These are phyloP conservation scores for Apeltes quadracus DNA, from an alignment of 2,113 vertebrate genomes.

Conservation along the genomic window DNA sequence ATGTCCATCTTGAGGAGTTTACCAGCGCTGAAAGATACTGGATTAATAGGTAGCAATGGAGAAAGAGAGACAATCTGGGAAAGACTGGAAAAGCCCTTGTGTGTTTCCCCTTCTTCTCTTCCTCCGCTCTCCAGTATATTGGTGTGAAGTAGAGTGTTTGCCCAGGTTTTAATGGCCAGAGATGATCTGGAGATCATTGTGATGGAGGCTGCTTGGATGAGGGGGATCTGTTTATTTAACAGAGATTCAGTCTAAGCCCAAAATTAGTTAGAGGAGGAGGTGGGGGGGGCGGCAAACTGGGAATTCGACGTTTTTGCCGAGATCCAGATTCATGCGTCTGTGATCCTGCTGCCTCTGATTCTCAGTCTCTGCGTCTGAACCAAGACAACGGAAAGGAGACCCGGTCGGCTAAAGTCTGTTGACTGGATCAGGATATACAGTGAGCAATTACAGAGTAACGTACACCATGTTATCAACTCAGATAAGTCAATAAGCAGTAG, in stretches of 20 bases:
- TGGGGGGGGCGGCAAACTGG: slow-evolving; percentile 48
- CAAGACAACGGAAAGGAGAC: slow-evolving; percentile 38
- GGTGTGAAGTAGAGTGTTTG: slow-evolving; percentile 93
- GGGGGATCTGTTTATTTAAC: slow-evolving; percentile 89
- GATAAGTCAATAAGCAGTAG: slow-evolving; percentile 47
- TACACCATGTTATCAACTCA: slow-evolving; percentile 25
- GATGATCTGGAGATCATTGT: slow-evolving; percentile 93
- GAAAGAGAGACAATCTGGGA: slow-evolving; percentile 85
- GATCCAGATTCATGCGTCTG: slow-evolving; percentile 69
- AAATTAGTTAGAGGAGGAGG: slow-evolving; percentile 81
- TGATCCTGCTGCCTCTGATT: slow-evolving; percentile 61
- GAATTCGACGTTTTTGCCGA: slow-evolving; percentile 74
- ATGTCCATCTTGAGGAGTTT: slow-evolving; percentile 91
- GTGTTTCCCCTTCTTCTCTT: slow-evolving; percentile 75
- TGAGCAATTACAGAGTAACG: slow-evolving; percentile 24
- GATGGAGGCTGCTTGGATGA: slow-evolving; percentile 63
- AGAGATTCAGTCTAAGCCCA: slow-evolving; percentile 88
- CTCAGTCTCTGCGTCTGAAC: slow-evolving; percentile 34
- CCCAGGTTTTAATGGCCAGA: slow-evolving; percentile 96
- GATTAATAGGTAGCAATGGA: slow-evolving; percentile 87
- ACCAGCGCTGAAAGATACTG: slow-evolving; percentile 93
- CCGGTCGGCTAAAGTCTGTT: neutral
- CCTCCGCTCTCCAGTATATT: slow-evolving; percentile 83
- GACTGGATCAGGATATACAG: slow-evolving; percentile 14
- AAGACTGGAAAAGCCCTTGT: slow-evolving; percentile 73